These are phyloP conservation scores for Enteromius thamalakanensis DNA, from an alignment of 2,797 vertebrate species.

Conservation along the genomic window DNA sequence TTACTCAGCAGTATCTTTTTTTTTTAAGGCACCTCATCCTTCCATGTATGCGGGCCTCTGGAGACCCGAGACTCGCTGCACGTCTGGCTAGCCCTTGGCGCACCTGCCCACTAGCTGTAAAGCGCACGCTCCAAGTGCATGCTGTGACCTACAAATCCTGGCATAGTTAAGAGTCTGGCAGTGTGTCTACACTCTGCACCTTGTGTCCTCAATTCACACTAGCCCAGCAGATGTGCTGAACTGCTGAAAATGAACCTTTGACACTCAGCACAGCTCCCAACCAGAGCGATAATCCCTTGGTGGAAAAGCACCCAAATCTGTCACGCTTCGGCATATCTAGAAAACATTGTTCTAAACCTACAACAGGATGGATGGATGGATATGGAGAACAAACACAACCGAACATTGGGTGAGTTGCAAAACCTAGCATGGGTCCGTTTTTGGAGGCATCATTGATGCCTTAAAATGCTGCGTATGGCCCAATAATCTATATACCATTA, in stretches of 20 bases:
- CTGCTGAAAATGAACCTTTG: constrained; percentile 9
- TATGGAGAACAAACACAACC: neutral
- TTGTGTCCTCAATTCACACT: constrained; percentile 44
- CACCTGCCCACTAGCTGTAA: constrained; percentile 34
- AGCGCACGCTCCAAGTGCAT: constrained; percentile 17
- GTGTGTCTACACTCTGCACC: constrained; percentile 33
- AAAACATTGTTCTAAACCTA: constrained; percentile 12
- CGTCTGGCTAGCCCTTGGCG: constrained; percentile 8
- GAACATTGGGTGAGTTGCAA: neutral
- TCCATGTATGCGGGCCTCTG: constrained; percentile 18
- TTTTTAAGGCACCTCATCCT: neutral
- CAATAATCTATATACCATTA: neutral
- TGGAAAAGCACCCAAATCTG: neutral
- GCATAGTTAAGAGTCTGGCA: constrained; percentile 40
- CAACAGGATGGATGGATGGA: constrained; percentile 23
- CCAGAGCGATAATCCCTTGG: neutral
- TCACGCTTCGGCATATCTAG: neutral
- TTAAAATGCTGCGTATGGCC: neutral
- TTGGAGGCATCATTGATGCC: neutral
- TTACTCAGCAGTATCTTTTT: constrained; percentile 12
- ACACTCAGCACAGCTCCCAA: neutral
- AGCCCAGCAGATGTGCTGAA: constrained; percentile 39
- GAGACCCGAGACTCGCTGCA: neutral
- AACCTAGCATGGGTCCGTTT: neutral
- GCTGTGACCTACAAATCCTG: constrained; percentile 53